Evolutionary conservation across 2,113 vertebrate genomes (phyloP), one percentile per base, ranked within the genome.

Genomic region (Calyptomena viridis): DNA sequence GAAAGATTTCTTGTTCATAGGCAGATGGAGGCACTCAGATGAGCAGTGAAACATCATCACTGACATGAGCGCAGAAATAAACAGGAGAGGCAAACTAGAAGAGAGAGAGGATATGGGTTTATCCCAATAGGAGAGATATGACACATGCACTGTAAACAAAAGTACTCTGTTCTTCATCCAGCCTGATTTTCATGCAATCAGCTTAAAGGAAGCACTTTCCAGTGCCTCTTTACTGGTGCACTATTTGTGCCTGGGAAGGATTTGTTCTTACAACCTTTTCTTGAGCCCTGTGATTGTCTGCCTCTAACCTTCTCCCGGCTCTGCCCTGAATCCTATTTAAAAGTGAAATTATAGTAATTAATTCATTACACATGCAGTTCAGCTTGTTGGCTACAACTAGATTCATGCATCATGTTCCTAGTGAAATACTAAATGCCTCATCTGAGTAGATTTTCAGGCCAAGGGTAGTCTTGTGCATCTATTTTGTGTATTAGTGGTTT

Each of bases 11-110:
- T 96, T 96, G 55, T 96, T 96, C 82, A 63, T 83, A 86, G 93
- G 93, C 98, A 98, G 96, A 98, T 97, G 96, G 96, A 97, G 95
- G 93, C 55, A 85, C 84, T 84, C 80, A 84, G 77, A 76, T 75
- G 88, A 92, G 91, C 90, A 95, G 53, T 85, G 85, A 95, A 95
- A 76, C 77, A 3, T 88, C 82, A 71, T 69, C 53, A 59, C 76
- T 96, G 97, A 95, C 66, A n/a, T 94, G 75, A 97, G 84, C 88
- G 52, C 12, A 87, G 74, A 93, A 94, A 87, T 72, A 92, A 96
- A 93, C 63, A 96, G 84, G 49, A 92, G 68, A 93, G 66, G 46
- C 73, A 86, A 42, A 28, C 19, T 82, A n/a, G 73, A 95, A 68
- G 87, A 89, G 49, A 22, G 52, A 77, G 28, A 64, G 42, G 66